These are phyloP conservation scores for Sesia apiformis DNA, from an alignment of 2,888 invertebrate genomes.

Conservation along the genomic window DNA sequence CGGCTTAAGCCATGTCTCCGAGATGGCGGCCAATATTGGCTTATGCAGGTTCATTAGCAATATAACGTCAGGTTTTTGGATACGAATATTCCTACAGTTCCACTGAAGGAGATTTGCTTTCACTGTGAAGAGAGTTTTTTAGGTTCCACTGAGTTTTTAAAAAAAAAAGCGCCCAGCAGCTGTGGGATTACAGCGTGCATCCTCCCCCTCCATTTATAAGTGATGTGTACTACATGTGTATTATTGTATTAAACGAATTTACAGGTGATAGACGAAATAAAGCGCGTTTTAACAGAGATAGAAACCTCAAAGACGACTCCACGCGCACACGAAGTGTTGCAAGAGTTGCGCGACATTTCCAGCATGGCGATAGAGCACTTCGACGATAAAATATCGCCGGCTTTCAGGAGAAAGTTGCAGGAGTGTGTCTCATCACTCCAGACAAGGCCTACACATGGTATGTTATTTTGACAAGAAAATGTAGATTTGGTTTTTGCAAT, in stretches of 20 bases:
- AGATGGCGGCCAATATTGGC: no score
- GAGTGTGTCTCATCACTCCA: slow-evolving; percentile 29
- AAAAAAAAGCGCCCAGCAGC: no score
- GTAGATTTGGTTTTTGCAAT: not conserved
- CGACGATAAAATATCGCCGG: slow-evolving; percentile 86
- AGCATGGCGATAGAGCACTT: slow-evolving; percentile 98
- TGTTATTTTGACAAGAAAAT: not conserved
- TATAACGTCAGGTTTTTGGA: no score
- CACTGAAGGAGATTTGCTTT: no score
- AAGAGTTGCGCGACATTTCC: slow-evolving; percentile 92
- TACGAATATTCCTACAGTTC: no score
- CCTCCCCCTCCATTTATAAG: no score
- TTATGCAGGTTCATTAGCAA: no score
- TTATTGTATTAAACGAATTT: not conserved
- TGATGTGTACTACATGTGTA: no score
- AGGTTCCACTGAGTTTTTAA: no score
- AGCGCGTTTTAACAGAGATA: slow-evolving; percentile 81
- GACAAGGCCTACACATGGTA: slow-evolving; percentile 29
- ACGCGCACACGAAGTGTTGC: slow-evolving; percentile 87
- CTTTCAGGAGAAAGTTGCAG: slow-evolving; percentile 44
- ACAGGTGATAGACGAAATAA: slow-evolving; percentile 92
- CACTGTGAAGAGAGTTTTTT: no score
- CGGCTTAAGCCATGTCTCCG: no score
- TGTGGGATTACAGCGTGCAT: no score
- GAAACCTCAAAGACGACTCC: slow-evolving; percentile 78